These are phyloP conservation scores for Mellivora capensis DNA, from an alignment of 2,113 vertebrate genomes.

Conservation along the genomic window DNA sequence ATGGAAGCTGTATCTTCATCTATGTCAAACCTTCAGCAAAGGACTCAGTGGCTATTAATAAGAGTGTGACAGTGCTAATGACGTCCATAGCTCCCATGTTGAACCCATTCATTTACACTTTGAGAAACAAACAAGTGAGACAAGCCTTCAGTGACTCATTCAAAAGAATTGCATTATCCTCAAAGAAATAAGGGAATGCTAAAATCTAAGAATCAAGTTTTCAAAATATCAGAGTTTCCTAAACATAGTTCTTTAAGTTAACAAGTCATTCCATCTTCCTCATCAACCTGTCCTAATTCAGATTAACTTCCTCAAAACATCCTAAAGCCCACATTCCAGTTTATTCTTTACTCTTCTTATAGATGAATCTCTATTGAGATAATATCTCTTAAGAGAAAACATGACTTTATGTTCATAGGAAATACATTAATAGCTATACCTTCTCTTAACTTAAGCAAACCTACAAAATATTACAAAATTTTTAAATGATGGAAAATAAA, in stretches of 20 bases:
- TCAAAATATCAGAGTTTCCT: neutral
- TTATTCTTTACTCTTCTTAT: neutral
- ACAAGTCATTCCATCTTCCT: neutral
- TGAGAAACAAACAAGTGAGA: conserved; percentile 53
- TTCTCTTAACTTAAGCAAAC: neutral
- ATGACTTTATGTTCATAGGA: neutral
- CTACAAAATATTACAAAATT: neutral
- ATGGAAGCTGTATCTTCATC: conserved; percentile 21
- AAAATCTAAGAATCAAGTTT: neutral
- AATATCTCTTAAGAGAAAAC: neutral
- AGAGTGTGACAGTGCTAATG: neutral
- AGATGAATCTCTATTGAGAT: neutral
- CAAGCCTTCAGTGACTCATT: neutral
- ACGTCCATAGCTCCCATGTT: neutral
- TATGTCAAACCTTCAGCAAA: conserved; percentile 19
- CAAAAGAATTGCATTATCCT: neutral
- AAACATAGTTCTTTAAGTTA: neutral
- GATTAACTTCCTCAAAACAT: neutral
- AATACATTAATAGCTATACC: neutral
- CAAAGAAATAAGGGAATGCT: neutral
- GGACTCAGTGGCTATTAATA: conserved; percentile 9
- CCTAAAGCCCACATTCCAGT: neutral
- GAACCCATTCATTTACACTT: conserved; percentile 48
- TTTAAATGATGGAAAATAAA: neutral
- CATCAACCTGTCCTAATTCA: neutral